phyloP scores from a whole-genome alignment of 2,797 vertebrate genomes.

The Chaunax sp. region DNA sequence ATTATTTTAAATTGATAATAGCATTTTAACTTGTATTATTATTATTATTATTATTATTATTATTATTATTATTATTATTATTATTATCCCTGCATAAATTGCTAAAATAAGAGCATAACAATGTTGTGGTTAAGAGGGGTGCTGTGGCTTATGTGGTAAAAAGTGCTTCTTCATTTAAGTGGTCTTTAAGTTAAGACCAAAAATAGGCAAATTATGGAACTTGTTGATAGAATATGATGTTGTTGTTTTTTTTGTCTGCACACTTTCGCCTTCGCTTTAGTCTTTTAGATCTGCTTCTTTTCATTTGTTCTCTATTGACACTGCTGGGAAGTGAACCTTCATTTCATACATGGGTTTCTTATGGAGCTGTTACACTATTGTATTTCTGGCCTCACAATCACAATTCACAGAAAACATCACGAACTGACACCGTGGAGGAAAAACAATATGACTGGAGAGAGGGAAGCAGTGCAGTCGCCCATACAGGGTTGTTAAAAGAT shows the following conservation, averaged over 20 bases:
- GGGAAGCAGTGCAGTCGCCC: constrained; percentile 12
- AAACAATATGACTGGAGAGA: neutral
- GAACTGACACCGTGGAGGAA: constrained; percentile 4
- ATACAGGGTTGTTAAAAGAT: constrained; percentile 16
- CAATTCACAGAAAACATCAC: neutral
- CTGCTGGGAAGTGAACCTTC: neutral
- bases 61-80: too few relatives aligned
- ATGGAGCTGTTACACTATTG: neutral
- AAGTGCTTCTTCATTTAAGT: too few relatives aligned
- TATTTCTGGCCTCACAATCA: neutral
- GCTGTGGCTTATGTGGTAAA: too few relatives aligned
- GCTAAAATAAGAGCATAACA: neutral
- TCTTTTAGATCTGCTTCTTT: neutral
- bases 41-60: too few relatives aligned
- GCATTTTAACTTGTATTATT: neutral
- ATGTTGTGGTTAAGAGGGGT: too few relatives aligned
- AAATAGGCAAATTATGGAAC: too few relatives aligned
- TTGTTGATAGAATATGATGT: too few relatives aligned
- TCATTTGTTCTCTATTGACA: constrained; percentile 4
- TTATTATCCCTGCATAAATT: too few relatives aligned
- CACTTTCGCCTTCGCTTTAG: too few relatives aligned
- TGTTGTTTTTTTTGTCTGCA: too few relatives aligned
- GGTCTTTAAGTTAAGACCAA: too few relatives aligned
- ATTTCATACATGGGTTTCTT: neutral
- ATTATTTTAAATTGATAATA: neutral